Conservation (phyloP, 2,113 vertebrate genomes). For the Urocitellus parryii region DNA sequence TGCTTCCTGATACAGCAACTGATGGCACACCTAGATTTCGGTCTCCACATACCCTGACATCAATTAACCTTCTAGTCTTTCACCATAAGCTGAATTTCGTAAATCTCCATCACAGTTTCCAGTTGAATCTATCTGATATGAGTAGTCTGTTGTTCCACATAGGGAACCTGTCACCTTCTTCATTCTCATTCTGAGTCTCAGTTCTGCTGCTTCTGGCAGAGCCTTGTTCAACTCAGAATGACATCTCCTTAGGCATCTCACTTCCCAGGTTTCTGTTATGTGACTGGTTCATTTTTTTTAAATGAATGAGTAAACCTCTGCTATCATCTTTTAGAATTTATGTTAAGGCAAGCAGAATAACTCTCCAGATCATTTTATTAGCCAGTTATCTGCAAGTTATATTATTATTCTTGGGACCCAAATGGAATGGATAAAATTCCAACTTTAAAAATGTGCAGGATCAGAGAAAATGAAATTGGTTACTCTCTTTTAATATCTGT, state of each 20-base stretch:
- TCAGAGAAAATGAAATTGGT: constrained; percentile 84
- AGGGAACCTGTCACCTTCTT: neutral
- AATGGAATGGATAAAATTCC: constrained; percentile 30
- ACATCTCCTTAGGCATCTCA: neutral
- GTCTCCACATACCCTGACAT: neutral
- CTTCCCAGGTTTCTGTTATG: neutral
- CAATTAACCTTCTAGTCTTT: neutral
- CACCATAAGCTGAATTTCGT: neutral
- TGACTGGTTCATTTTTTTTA: neutral
- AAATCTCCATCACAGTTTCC: neutral
- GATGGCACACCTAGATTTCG: neutral
- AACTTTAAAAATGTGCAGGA: constrained; percentile 59
- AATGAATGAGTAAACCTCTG: neutral
- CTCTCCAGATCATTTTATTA: constrained; percentile 6
- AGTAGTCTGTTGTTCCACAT: no score
- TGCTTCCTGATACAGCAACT: neutral
- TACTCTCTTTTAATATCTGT: constrained; percentile 79
- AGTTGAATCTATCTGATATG: neutral
- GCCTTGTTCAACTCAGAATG: neutral
- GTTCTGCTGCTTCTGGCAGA: neutral
- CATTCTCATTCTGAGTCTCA: neutral
- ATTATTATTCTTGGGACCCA: neutral
- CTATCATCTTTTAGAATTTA: constrained; percentile 17
- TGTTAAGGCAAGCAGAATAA: neutral
- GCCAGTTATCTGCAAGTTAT: neutral